Evolutionary conservation across 2,888 invertebrate species (phyloP).

Genomic region (Teleogryllus oceanicus): DNA sequence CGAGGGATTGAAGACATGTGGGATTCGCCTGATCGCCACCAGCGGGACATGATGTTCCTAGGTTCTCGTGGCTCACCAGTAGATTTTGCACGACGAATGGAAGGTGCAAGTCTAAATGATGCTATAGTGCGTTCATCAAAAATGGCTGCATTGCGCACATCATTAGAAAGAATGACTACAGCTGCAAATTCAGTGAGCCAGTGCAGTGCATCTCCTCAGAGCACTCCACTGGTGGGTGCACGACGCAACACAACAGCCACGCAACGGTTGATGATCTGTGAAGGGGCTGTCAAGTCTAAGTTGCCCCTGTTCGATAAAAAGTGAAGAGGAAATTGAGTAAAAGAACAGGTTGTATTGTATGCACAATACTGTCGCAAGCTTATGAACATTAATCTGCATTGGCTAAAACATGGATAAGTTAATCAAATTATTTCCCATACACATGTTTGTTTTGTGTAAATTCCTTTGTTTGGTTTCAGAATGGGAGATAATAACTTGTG

Average conservation of each 20-base stretch:
- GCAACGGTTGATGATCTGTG: slow-evolving; percentile 72
- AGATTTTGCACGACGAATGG: slow-evolving; percentile 37
- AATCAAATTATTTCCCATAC: too few species aligned
- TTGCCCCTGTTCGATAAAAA: slow-evolving; percentile 79
- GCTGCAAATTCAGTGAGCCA: not conserved
- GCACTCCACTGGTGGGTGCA: slow-evolving; percentile 2
- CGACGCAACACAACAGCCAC: slow-evolving; percentile 46
- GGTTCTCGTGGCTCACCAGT: slow-evolving; percentile 30
- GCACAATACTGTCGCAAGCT: not conserved
- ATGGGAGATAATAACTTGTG: too few species aligned
- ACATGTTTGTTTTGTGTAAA: too few species aligned
- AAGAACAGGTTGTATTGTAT: not conserved
- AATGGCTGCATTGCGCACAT: slow-evolving; percentile 38
- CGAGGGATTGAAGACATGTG: slow-evolving; percentile 25
- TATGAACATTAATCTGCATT: not conserved
- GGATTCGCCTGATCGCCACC: slow-evolving; percentile 32
- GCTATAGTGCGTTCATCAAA: slow-evolving; percentile 38
- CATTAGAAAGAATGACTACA: slow-evolving; percentile 35
- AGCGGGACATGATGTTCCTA: slow-evolving; percentile 34
- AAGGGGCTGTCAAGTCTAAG: slow-evolving; percentile 82
- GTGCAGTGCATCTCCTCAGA: slow-evolving; percentile 19
- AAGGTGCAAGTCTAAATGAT: slow-evolving; percentile 36
- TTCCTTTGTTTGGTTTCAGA: too few species aligned
- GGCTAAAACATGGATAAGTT: too few species aligned
- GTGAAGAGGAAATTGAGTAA: slow-evolving; percentile 40